Conservation (phyloP, 2,888 invertebrate genomes). For the Caenorhabditis sp. region DNA sequence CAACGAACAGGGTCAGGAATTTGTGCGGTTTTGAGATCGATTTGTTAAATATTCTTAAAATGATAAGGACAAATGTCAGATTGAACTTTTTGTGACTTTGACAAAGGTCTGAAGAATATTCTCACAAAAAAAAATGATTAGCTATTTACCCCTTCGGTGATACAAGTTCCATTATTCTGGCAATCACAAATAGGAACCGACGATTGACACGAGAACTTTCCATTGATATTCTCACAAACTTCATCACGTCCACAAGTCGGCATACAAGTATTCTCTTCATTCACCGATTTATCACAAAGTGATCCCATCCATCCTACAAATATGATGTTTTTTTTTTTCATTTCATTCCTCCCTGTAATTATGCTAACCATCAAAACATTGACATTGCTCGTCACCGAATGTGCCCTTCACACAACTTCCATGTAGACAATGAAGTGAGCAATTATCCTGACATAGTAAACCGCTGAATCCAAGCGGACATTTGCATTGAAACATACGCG, state of each 20-base stretch:
- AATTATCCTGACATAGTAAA: slow-evolving; percentile 50
- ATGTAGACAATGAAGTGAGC: slow-evolving; percentile 42
- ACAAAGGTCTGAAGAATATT: no score
- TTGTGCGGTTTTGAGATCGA: no score
- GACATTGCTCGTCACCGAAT: slow-evolving; percentile 44
- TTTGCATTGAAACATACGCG: slow-evolving; percentile 53
- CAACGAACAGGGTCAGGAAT: no score
- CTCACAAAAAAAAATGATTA: background rate
- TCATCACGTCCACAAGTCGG: slow-evolving; percentile 28
- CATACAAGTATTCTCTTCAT: slow-evolving; percentile 33
- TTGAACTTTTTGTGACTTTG: no score
- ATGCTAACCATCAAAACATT: slow-evolving; percentile 37
- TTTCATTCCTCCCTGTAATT: background rate
- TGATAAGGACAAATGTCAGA: no score
- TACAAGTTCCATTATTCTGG: slow-evolving; percentile 61
- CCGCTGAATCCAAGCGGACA: slow-evolving; percentile 58
- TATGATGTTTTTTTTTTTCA: background rate
- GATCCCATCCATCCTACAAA: slow-evolving; percentile 49
- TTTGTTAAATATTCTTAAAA: no score
- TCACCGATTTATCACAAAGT: slow-evolving; percentile 36
- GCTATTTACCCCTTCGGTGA: slow-evolving; percentile 47
- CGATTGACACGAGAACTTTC: background rate
- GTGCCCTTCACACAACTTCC: slow-evolving; percentile 47
- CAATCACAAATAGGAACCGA: slow-evolving; percentile 25
- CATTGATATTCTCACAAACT: slow-evolving; percentile 9